Conservation (phyloP, 2,888 invertebrate genomes). For the Pammene fasciana region DNA sequence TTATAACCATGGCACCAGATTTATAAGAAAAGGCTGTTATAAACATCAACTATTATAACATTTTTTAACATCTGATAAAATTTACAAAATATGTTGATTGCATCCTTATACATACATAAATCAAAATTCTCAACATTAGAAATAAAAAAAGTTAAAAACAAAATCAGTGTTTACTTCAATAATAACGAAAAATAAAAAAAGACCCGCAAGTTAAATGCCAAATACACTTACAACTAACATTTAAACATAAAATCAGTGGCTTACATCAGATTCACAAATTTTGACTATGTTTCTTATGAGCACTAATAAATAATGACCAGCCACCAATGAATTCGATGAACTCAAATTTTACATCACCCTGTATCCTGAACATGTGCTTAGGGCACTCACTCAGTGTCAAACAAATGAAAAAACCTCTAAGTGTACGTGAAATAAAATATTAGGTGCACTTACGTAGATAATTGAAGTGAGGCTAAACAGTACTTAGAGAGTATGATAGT, state of each 20-base stretch:
- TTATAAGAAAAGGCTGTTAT: constrained; percentile 51
- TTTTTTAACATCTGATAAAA: constrained; percentile 42
- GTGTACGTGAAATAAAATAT: constrained; percentile 43
- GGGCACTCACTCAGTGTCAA: constrained; percentile 43
- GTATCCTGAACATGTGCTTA: constrained; percentile 42
- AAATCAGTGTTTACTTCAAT: constrained; percentile 18
- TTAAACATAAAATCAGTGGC: constrained; percentile 47
- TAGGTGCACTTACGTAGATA: constrained; percentile 69
- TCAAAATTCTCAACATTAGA: constrained; percentile 9
- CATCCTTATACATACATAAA: constrained; percentile 14
- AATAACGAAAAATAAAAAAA: constrained; percentile 28
- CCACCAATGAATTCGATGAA: constrained; percentile 44
- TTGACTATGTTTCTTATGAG: constrained; percentile 47
- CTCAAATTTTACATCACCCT: constrained; percentile 47
- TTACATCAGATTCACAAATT: constrained; percentile 44
- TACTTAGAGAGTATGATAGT: constrained; percentile 94
- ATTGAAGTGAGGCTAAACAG: constrained; percentile 47
- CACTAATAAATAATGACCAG: constrained; percentile 42
- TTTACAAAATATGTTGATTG: constrained; percentile 36
- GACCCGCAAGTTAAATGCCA: constrained; percentile 50
- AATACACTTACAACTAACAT: constrained; percentile 46
- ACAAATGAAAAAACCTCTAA: constrained; percentile 35
- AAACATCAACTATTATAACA: constrained; percentile 59
- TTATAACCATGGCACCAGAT: constrained; percentile 70
- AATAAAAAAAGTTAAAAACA: constrained; percentile 12